Evolutionary conservation across 2,797 vertebrate genomes (phyloP).

Genomic region (Chaenodraco wilsoni): DNA sequence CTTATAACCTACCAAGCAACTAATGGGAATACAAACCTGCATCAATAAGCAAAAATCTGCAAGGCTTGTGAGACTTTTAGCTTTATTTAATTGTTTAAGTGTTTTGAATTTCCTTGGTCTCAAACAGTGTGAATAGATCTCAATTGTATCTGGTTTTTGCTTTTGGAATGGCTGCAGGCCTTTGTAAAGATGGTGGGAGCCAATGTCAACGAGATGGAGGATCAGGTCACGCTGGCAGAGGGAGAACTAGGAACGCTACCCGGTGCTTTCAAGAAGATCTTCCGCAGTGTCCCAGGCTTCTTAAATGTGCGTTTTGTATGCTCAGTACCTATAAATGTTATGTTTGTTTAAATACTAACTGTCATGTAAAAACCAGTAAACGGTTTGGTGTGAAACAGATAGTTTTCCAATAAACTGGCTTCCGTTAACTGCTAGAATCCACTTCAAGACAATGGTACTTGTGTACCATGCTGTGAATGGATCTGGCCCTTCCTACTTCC

Average conservation of each 20-base stretch:
- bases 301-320: slow-evolving; percentile 81
- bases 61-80: not conserved
- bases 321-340: not conserved
- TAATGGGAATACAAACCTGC: not conserved
- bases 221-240: slow-evolving; percentile 91
- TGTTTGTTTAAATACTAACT: not conserved
- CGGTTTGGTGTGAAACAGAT: not conserved
- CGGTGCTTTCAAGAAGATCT: slow-evolving; percentile 89
- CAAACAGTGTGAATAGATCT: not conserved
- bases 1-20: not conserved
- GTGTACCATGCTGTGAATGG: too few species aligned
- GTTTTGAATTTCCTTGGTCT: not conserved
- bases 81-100: not conserved
- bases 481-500: too few species aligned
- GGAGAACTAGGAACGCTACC: slow-evolving; percentile 89
- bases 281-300: slow-evolving; percentile 89
- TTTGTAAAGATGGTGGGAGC: slow-evolving; percentile 93
- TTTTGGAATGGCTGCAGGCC: slow-evolving; percentile 69
- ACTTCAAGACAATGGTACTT: too few species aligned
- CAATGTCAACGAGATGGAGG: slow-evolving; percentile 89
- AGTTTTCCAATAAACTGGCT: not conserved
- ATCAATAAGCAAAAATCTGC: not conserved
- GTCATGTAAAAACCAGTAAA: not conserved
- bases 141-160: not conserved
- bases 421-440: too few species aligned